Evolutionary conservation across 2,113 vertebrate species (phyloP), one percentile per base, ranked within the genome.

Genomic region (Prinia subflava): DNA sequence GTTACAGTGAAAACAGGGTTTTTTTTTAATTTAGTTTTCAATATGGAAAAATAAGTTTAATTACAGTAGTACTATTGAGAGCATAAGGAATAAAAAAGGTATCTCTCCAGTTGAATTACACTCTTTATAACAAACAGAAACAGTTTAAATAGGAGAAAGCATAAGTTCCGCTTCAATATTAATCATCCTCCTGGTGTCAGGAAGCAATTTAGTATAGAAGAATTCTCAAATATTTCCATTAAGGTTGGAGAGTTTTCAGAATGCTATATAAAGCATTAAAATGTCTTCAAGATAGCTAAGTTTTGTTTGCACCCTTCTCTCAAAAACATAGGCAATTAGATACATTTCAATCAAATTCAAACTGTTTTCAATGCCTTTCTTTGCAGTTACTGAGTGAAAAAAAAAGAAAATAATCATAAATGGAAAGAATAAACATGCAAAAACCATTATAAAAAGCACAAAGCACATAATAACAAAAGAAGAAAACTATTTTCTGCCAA

Each of bases 111-210:
- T 68, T 44, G 68, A 64, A 23, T 57, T 77, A 59, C 23, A 31
- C 3, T 46, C 19, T 37, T 77, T 42, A 16, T 21, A 89, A 56
- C 24, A 68, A 77, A 57, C 19, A 56, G 7, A 37, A 91, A 60
- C 21, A 82, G 5, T 41, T 35, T 84, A 60, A 83, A 83, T 22
- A 70, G 2, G 9, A 17, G 25, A 90, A 92, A 74, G 5, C 39
- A 62, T 9, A 63, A 1, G 8, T 69, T 76, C 24, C 0, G 0
- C 5, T 31, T 71, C 35, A 75, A 49, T 47, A 84, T 70, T 89
- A 68, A 46, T 4, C 12, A 60, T 27, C 16, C 65, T 76, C 28
- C 41, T 53, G 12, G 16, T 46, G 56, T 77, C 24, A 57, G 53
- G 12, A 74, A 63, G 52, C 35, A 65, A 70, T 39, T 37, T 63